Conservation (phyloP, 2,888 invertebrate species). For the Petrophora chlorosata region DNA sequence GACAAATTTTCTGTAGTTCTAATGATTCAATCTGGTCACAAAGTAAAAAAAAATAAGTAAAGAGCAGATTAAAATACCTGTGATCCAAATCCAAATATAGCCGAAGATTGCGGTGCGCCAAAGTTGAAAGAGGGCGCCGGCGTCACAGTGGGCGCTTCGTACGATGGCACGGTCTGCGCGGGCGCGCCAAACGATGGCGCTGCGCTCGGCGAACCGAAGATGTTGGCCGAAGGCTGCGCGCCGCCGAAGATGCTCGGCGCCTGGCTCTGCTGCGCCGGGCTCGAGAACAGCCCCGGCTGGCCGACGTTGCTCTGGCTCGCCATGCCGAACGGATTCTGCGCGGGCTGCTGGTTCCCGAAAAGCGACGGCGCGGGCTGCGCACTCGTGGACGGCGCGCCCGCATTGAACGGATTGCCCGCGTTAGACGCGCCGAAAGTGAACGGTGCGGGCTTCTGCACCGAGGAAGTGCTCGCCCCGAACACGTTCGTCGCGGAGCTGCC, state of each 20-base stretch:
- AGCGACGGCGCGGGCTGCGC: slow-evolving; percentile 46
- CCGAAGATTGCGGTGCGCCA: slow-evolving; percentile 48
- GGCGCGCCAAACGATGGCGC: slow-evolving; percentile 54
- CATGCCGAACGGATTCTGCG: slow-evolving; percentile 42
- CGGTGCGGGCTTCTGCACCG: slow-evolving; percentile 50
- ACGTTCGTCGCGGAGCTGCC: slow-evolving; percentile 43
- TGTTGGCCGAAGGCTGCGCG: slow-evolving; percentile 38
- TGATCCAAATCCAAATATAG: slow-evolving; percentile 62
- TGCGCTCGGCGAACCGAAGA: slow-evolving; percentile 54
- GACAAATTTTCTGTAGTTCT: too few species aligned
- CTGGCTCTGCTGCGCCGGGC: slow-evolving; percentile 31
- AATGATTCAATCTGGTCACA: neutral
- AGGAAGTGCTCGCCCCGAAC: slow-evolving; percentile 49
- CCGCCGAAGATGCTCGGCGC: slow-evolving; percentile 58
- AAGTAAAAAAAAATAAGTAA: neutral
- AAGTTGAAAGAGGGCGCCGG: slow-evolving; percentile 59
- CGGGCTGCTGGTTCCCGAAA: slow-evolving; percentile 42
- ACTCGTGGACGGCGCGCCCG: slow-evolving; percentile 37
- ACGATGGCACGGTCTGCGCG: slow-evolving; percentile 49
- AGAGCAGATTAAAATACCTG: slow-evolving; percentile 63
- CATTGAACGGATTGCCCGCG: slow-evolving; percentile 46
- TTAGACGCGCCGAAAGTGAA: slow-evolving; percentile 58
- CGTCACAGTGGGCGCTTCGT: slow-evolving; percentile 47
- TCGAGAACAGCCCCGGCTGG: slow-evolving; percentile 54
- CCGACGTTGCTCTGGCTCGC: slow-evolving; percentile 41